phyloP scores from a whole-genome alignment of 1,140 invertebrate species.

The Cardiocondyla obscurior region DNA sequence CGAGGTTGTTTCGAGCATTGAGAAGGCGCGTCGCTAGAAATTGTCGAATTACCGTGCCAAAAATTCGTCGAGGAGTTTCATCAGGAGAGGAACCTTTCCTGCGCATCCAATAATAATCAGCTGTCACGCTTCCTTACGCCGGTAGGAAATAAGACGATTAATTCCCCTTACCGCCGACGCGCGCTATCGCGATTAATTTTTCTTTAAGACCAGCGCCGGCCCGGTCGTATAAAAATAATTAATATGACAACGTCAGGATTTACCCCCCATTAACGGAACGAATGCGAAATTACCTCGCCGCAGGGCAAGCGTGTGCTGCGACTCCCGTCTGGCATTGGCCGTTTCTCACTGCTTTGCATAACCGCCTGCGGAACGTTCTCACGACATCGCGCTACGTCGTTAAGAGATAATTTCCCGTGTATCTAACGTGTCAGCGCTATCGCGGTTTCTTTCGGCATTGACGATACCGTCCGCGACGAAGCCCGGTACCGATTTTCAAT shows the following conservation, averaged over 20 bases:
- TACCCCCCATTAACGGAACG: background rate
- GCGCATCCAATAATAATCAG: background rate
- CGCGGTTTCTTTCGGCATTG: constrained; percentile 33
- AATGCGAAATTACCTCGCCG: constrained; percentile 8
- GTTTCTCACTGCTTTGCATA: constrained; percentile 48
- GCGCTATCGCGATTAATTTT: background rate
- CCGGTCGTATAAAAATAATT: constrained; percentile 5
- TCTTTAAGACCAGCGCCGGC: background rate
- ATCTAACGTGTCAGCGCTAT: constrained; percentile 35
- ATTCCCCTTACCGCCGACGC: background rate
- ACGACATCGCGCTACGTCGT: constrained; percentile 46
- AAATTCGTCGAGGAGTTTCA: background rate
- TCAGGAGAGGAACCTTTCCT: background rate
- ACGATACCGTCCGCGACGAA: constrained; percentile 6
- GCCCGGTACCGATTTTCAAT: background rate
- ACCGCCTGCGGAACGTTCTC: constrained; percentile 47
- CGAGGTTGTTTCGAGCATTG: constrained; percentile 34
- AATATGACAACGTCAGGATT: constrained; percentile 12
- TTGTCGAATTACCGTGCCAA: background rate
- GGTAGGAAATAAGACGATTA: background rate
- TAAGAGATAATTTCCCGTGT: constrained; percentile 27
- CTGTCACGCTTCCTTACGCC: background rate
- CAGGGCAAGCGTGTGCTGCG: background rate
- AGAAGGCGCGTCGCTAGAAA: background rate
- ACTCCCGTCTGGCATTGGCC: constrained; percentile 29